Percentiles rank a stretch among this genome's conserved stretches.
phyloP scores from a whole-genome alignment of 1,140 invertebrate genomes.

The Calliopsis andreniformis region DNA sequence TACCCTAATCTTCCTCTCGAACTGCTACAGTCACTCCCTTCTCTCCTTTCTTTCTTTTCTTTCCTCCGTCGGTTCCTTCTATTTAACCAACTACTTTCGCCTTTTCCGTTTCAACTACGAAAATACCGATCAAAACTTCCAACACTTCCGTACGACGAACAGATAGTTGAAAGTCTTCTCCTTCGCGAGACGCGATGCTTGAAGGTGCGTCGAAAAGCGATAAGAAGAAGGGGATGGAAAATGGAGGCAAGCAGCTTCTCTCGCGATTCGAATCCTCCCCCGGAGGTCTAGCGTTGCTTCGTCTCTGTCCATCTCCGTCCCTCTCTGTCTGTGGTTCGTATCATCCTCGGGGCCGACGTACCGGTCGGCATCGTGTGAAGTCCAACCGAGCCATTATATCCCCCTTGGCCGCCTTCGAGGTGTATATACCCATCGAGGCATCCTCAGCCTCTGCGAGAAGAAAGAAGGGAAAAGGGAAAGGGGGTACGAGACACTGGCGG shows the following conservation, averaged over 20 bases:
- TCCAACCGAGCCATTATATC: slow-evolving; percentile 79
- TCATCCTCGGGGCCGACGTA: slow-evolving; percentile 74
- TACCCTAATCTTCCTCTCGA: slow-evolving; percentile 68
- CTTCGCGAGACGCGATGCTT: slow-evolving; percentile 1
- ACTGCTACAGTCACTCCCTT: slow-evolving; percentile 1
- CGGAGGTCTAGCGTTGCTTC: slow-evolving; percentile 68
- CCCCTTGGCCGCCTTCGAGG: slow-evolving; percentile 74
- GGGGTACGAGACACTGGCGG: slow-evolving; percentile 25
- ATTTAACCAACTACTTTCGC: slow-evolving; percentile 15
- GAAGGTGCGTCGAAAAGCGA: slow-evolving; percentile 7
- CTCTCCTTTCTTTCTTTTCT: slow-evolving; percentile 17
- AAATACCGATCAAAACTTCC: too few species aligned
- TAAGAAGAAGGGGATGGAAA: slow-evolving; percentile 17
- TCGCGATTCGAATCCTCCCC: slow-evolving; percentile 62
- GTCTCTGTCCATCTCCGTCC: slow-evolving; percentile 33
- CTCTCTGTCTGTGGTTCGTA: slow-evolving; percentile 68
- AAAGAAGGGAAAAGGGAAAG: slow-evolving; percentile 25
- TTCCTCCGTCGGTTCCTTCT: slow-evolving; percentile 22
- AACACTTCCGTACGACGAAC: too few species aligned
- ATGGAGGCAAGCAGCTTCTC: slow-evolving; percentile 57
- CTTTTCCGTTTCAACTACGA: too few species aligned
- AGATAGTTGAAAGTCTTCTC: too few species aligned
- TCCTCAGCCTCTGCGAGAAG: slow-evolving; percentile 61
- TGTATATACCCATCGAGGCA: slow-evolving; percentile 71
- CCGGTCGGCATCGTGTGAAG: slow-evolving; percentile 81